These are phyloP conservation scores for Aricia agestis DNA, from an alignment of 1,140 invertebrate species.

Conservation along the genomic window DNA sequence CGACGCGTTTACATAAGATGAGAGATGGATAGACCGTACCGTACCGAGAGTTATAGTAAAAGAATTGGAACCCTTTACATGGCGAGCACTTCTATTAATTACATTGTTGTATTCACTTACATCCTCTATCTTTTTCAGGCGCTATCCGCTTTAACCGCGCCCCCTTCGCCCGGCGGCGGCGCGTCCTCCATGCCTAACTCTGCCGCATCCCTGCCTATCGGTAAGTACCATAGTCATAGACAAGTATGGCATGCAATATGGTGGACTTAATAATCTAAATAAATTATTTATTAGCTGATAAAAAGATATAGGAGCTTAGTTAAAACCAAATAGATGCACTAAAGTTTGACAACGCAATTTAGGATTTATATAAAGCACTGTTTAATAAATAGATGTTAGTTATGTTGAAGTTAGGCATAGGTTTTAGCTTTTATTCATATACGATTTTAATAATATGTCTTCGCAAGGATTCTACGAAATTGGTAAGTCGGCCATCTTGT, in stretches of 20 bases:
- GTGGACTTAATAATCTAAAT: not conserved
- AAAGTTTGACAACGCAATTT: not conserved
- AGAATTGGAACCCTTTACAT: too few species aligned
- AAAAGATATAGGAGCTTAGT: not conserved
- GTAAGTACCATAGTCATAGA: slow-evolving; percentile 35
- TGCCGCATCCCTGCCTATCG: slow-evolving; percentile 61
- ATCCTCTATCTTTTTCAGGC: slow-evolving; percentile 35
- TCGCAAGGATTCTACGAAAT: slow-evolving; percentile 70
- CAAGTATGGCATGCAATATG: not conserved
- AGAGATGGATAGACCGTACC: too few species aligned
- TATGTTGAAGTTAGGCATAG: slow-evolving; percentile 17
- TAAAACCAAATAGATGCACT: not conserved
- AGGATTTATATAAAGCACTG: not conserved
- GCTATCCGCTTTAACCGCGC: slow-evolving; percentile 56
- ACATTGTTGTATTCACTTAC: too few species aligned
- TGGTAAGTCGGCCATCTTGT: slow-evolving; percentile 56
- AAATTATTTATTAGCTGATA: not conserved
- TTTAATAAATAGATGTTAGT: not conserved
- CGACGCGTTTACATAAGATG: too few species aligned
- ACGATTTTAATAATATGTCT: slow-evolving; percentile 46
- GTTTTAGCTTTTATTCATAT: slow-evolving; percentile 19
- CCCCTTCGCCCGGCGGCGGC: slow-evolving; percentile 59
- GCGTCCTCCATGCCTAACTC: slow-evolving; percentile 58
- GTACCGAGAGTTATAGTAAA: too few species aligned
- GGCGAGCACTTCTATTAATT: too few species aligned